These are phyloP conservation scores for Drosophila sproati DNA, from an alignment of 1,140 invertebrate species.

Conservation along the genomic window DNA sequence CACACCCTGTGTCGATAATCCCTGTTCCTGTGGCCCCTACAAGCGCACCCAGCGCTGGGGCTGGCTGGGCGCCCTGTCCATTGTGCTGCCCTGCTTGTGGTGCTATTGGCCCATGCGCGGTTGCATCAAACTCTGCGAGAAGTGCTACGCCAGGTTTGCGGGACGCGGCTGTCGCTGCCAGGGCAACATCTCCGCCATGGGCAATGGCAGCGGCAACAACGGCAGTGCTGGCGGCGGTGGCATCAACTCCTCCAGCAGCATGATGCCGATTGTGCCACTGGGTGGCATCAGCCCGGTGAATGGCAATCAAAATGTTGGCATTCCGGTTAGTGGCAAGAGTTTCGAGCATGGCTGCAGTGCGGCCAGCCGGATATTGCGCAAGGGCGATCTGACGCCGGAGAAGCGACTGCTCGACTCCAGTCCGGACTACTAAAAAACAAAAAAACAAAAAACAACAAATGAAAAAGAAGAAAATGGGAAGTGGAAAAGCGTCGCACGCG, in stretches of 20 bases:
- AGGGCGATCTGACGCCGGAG: slow-evolving; percentile 85
- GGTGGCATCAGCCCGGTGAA: slow-evolving; percentile 20
- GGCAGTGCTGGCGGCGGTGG: slow-evolving; percentile 26
- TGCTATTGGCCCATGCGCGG: slow-evolving; percentile 96
- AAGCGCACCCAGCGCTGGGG: slow-evolving; percentile 91
- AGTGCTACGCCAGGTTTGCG: slow-evolving; percentile 91
- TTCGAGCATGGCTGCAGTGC: slow-evolving; percentile 76
- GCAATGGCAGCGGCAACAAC: slow-evolving; percentile 45
- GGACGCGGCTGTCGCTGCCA: slow-evolving; percentile 88
- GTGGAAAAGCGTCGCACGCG: neutral
- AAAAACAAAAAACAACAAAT: neutral
- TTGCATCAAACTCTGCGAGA: slow-evolving; percentile 91
- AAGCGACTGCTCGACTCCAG: slow-evolving; percentile 86
- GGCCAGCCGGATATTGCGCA: slow-evolving; percentile 77
- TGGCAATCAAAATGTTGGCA: slow-evolving; percentile 8
- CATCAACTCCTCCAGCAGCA: slow-evolving; percentile 70
- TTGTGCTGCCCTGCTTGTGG: slow-evolving; percentile 94
- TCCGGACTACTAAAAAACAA: slow-evolving; percentile 84
- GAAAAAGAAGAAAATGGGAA: neutral
- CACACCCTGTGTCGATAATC: slow-evolving; percentile 91
- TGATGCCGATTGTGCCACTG: slow-evolving; percentile 85
- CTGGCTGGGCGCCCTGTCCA: slow-evolving; percentile 91
- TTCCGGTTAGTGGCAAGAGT: slow-evolving; percentile 58
- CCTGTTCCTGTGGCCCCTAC: slow-evolving; percentile 92
- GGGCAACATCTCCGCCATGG: slow-evolving; percentile 20